Conservation (phyloP, 2,113 vertebrate species). For the Embiotoca jacksoni region DNA sequence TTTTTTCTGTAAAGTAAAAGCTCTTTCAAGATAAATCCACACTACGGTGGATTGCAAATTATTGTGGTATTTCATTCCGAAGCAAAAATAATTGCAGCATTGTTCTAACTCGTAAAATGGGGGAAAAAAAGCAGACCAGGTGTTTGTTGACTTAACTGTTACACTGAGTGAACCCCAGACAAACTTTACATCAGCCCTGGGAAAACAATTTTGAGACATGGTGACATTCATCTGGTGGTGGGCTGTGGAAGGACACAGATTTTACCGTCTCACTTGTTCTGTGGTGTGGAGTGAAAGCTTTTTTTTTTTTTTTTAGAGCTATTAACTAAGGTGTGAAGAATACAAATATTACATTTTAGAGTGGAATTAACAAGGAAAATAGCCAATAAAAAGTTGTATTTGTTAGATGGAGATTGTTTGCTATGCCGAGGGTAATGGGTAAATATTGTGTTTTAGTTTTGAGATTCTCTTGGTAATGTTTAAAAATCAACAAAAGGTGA, state of each 20-base stretch:
- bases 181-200: constrained; percentile 34
- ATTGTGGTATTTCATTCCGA: neutral
- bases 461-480: neutral
- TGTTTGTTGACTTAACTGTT: constrained; percentile 63
- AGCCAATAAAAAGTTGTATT: constrained; percentile 26
- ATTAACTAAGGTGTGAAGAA: constrained; percentile 49
- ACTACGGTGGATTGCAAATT: neutral
- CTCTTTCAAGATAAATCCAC: neutral
- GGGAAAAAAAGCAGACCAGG: constrained; percentile 10
- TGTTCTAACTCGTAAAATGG: constrained; percentile 2
- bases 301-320: constrained; percentile 37
- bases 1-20: constrained; percentile 3
- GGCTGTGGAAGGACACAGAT: constrained; percentile 10
- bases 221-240: constrained; percentile 41
- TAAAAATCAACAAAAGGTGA: constrained; percentile 8
- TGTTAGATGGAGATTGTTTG: neutral
- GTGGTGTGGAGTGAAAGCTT: constrained; percentile 20
- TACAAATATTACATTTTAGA: constrained; percentile 8
- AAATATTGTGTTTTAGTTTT: constrained; percentile 17
- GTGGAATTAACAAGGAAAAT: constrained; percentile 37
- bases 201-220: constrained; percentile 51
- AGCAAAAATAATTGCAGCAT: neutral
- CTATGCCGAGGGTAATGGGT: neutral
- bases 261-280: constrained; percentile 35
- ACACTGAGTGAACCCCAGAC: constrained; percentile 47